Evolutionary conservation across 2,797 vertebrate species (phyloP).

Genomic region (Oceanodroma leucorhoa): DNA sequence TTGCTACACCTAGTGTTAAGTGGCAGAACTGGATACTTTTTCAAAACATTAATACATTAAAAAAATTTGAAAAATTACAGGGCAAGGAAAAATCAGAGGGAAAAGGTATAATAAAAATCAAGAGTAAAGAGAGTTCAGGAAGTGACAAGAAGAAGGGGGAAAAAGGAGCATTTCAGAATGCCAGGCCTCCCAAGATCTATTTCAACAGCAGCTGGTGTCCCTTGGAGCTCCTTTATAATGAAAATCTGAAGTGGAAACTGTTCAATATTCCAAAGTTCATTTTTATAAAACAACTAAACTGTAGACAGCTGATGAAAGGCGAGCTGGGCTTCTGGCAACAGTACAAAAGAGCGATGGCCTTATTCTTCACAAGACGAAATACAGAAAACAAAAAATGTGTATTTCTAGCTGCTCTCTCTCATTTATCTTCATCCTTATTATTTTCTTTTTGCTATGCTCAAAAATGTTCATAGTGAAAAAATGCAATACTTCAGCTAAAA

Average conservation of each 20-base stretch:
- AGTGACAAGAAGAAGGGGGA: background rate
- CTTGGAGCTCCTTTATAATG: slow-evolving; percentile 25
- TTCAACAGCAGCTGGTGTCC: slow-evolving; percentile 12
- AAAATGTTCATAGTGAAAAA: background rate
- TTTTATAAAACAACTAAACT: slow-evolving; percentile 22
- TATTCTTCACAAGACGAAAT: background rate
- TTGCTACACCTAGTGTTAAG: background rate
- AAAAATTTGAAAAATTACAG: background rate
- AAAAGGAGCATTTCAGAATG: background rate
- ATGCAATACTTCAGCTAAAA: background rate
- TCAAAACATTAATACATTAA: background rate
- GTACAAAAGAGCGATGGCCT: background rate
- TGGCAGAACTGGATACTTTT: background rate
- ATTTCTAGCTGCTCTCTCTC: background rate
- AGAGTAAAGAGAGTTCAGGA: background rate
- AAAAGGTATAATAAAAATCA: background rate
- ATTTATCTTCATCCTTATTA: background rate
- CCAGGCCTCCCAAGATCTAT: background rate
- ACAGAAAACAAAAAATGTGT: background rate
- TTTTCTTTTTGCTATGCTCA: background rate
- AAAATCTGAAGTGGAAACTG: slow-evolving; percentile 16
- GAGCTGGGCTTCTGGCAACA: background rate
- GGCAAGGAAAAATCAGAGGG: background rate
- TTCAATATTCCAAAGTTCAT: slow-evolving; percentile 34
- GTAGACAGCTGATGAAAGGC: background rate